Evolutionary conservation across 1,140 invertebrate genomes (phyloP).

Genomic region (Pectinophora gossypiella): DNA sequence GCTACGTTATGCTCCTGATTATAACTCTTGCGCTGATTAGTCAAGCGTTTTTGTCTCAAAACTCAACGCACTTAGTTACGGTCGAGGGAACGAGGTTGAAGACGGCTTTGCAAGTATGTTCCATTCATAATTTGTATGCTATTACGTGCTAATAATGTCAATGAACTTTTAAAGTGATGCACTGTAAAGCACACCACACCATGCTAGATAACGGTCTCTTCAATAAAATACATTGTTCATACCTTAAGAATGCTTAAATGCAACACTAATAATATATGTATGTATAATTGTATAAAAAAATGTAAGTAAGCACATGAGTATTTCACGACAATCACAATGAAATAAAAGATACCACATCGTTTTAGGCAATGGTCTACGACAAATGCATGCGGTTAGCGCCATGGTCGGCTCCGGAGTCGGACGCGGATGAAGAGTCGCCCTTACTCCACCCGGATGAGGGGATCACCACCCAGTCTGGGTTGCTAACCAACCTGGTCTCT

Average conservation of each 20-base stretch:
- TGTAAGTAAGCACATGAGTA: too few species aligned
- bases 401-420: slow-evolving; percentile 69
- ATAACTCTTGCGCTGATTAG: slow-evolving; percentile 83
- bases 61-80: slow-evolving; percentile 88
- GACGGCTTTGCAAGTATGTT: slow-evolving; percentile 83
- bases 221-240: too few species aligned
- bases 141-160: neutral
- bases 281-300: too few species aligned
- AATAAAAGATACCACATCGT: too few species aligned
- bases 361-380: slow-evolving; percentile 81
- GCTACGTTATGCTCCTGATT: slow-evolving; percentile 85
- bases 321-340: too few species aligned
- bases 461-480: slow-evolving; percentile 76
- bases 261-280: too few species aligned
- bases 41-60: slow-evolving; percentile 89
- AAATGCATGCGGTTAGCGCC: slow-evolving; percentile 65
- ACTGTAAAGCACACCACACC: too few species aligned
- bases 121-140: neutral
- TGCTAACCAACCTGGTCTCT: slow-evolving; percentile 88
- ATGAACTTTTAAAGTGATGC: too few species aligned
- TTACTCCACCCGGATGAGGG: slow-evolving; percentile 35
- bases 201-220: too few species aligned
- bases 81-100: slow-evolving; percentile 88
- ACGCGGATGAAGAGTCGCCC: slow-evolving; percentile 39
- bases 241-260: too few species aligned